Conservation (phyloP, 1,140 invertebrate species). For the Ladona fulva region DNA sequence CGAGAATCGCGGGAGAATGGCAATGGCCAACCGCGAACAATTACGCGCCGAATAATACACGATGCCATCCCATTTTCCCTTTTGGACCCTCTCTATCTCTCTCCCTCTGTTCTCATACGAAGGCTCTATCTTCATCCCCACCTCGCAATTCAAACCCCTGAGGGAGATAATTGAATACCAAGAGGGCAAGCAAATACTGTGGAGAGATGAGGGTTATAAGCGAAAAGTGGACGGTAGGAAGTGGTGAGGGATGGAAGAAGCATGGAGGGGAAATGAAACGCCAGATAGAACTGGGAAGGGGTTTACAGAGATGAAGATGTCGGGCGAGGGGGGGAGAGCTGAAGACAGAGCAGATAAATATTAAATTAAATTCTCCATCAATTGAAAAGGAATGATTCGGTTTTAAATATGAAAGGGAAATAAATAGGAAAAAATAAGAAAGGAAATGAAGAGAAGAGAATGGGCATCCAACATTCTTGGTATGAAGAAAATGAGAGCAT, state of each 20-base stretch:
- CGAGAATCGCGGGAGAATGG: neutral
- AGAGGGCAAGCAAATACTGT: neutral
- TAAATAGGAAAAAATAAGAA: too few species aligned
- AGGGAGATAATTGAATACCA: neutral
- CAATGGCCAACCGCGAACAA: neutral
- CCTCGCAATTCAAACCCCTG: neutral
- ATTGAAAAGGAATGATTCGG: too few species aligned
- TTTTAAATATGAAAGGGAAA: too few species aligned
- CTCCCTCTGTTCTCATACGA: neutral
- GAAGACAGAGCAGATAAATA: neutral
- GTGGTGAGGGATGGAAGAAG: neutral
- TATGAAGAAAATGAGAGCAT: too few species aligned
- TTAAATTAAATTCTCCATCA: too few species aligned
- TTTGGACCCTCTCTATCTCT: neutral
- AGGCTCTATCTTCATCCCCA: neutral
- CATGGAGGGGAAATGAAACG: too few species aligned
- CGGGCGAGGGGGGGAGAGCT: neutral
- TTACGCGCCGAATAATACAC: constrained; percentile 4
- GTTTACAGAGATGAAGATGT: neutral
- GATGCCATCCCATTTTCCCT: neutral
- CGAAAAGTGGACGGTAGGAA: neutral
- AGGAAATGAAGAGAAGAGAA: too few species aligned
- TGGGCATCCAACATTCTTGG: too few species aligned
- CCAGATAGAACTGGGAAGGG: too few species aligned
- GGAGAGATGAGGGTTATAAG: neutral